These are phyloP conservation scores for Turritopsis rubra DNA, from an alignment of 30 jellyfish, hydroid and myxozoan species.

Conservation along the genomic window DNA sequence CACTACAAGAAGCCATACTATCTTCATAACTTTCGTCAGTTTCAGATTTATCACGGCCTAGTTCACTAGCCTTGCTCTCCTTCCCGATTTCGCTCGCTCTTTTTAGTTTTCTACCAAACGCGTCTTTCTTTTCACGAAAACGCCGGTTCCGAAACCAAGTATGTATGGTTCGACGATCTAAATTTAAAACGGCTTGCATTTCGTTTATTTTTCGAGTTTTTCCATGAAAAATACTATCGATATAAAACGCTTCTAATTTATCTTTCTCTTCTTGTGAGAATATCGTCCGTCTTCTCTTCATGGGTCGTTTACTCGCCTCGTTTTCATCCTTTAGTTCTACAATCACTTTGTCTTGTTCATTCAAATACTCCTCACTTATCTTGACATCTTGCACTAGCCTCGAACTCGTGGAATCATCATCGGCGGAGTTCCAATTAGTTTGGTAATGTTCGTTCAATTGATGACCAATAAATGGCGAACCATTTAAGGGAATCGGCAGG, in stretches of 20 bases:
- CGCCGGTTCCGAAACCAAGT: slow-evolving; percentile 15
- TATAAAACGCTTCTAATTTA: neutral
- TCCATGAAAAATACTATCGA: slow-evolving; percentile 4
- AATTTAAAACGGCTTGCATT: neutral
- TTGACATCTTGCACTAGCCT: neutral
- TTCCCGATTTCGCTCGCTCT: slow-evolving; percentile 1
- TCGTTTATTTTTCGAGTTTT: neutral
- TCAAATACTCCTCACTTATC: neutral
- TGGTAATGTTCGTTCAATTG: neutral
- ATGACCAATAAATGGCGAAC: neutral
- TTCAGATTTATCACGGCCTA: neutral
- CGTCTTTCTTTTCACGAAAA: neutral
- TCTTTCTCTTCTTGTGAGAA: neutral
- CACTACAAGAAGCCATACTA: neutral
- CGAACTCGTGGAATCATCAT: neutral
- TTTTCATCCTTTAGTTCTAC: neutral
- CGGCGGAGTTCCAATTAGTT: neutral
- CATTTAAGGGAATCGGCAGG: neutral
- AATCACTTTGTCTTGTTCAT: neutral
- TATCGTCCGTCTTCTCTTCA: neutral
- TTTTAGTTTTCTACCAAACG: neutral
- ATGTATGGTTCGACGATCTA: neutral
- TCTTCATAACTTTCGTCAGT: neutral
- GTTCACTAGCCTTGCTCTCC: too few relatives aligned
- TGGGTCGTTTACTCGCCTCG: neutral